phyloP scores from a whole-genome alignment of 2,888 invertebrate species.

The Mongoloraphidia duomilia region DNA sequence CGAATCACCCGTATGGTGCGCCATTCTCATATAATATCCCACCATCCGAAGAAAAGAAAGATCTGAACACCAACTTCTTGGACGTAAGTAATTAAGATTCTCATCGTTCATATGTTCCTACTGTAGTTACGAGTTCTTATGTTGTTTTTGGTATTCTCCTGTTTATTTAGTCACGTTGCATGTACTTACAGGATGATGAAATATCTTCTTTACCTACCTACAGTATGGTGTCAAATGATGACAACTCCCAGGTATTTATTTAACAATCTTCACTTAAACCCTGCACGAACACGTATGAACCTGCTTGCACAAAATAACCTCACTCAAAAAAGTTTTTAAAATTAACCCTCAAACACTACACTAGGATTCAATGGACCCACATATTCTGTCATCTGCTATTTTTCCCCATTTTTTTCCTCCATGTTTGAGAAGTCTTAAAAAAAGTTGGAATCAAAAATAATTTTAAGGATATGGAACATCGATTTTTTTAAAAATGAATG shows the following conservation, averaged over 20 bases:
- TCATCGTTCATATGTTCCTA: constrained; percentile 29
- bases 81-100: constrained; percentile 27
- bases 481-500: too few species aligned
- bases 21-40: constrained; percentile 55
- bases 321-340: too few species aligned
- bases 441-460: too few species aligned
- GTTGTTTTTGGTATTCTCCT: background rate
- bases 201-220: constrained; percentile 40
- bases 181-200: constrained; percentile 42
- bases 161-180: constrained; percentile 18
- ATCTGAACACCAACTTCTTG: constrained; percentile 45
- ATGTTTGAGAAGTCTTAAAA: too few species aligned
- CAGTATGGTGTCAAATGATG: constrained; percentile 57
- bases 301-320: too few species aligned
- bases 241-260: constrained; percentile 51
- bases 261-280: too few species aligned
- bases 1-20: constrained; percentile 24
- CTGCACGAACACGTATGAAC: too few species aligned
- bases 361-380: too few species aligned
- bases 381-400: too few species aligned
- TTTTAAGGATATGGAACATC: too few species aligned
- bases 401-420: too few species aligned
- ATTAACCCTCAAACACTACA: too few species aligned
- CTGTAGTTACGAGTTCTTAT: constrained; percentile 19
- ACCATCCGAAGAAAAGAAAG: constrained; percentile 44